Percentiles rank a stretch among this genome's conserved stretches.
Conservation (phyloP, 92 coral and sea anemone genomes). For the Actinostola sp. region DNA sequence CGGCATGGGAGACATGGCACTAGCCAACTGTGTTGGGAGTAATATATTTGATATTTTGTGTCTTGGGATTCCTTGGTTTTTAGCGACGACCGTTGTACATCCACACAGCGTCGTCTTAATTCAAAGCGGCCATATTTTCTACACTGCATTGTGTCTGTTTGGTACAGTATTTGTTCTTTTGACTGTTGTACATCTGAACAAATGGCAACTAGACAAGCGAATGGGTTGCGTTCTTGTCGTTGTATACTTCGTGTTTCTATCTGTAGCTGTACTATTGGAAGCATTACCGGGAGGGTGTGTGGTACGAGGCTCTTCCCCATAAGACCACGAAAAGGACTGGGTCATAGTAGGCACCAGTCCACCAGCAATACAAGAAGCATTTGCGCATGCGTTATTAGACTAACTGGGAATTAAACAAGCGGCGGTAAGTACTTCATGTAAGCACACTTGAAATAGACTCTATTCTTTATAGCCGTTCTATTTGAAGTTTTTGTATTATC, state of each 20-base stretch:
- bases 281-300: slow-evolving; percentile 85
- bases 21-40: slow-evolving; percentile 97
- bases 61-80: slow-evolving; percentile 94
- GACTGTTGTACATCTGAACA: slow-evolving; percentile 67
- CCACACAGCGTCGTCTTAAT: slow-evolving; percentile 90
- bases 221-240: slow-evolving; percentile 72
- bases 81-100: slow-evolving; percentile 91
- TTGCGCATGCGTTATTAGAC: no score
- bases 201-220: slow-evolving; percentile 87
- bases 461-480: no score
- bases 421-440: no score
- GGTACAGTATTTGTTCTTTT: slow-evolving; percentile 87
- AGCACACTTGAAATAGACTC: no score
- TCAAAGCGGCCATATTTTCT: slow-evolving; percentile 90
- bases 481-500: no score
- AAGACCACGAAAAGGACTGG: slow-evolving; percentile 88
- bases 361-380: neutral
- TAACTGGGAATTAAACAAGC: no score
- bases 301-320: slow-evolving; percentile 78
- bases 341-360: slow-evolving; percentile 53
- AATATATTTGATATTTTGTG: slow-evolving; percentile 95
- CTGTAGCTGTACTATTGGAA: slow-evolving; percentile 88
- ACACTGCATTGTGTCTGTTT: slow-evolving; percentile 84
- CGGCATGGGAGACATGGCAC: slow-evolving; percentile 99
- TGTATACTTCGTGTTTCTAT: slow-evolving; percentile 72